Conservation (phyloP, 2,888 invertebrate species). For the Melanargia galathea region DNA sequence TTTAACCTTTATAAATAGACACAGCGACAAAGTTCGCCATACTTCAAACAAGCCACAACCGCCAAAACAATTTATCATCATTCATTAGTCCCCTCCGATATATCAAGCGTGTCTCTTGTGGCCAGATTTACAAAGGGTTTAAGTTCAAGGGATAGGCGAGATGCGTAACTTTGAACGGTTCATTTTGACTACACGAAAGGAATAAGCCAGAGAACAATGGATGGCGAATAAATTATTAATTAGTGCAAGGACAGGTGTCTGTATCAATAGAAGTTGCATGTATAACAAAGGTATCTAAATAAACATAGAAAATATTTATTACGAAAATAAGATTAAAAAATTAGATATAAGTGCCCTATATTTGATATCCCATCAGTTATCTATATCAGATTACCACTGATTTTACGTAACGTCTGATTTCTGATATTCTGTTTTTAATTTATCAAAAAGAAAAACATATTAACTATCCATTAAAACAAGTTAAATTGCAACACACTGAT, state of each 20-base stretch:
- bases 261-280: neutral
- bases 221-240: neutral
- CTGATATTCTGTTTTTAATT: neutral
- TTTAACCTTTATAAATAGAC: constrained; percentile 22
- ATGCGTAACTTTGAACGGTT: constrained; percentile 21
- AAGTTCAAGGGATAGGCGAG: constrained; percentile 53
- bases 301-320: too few relatives aligned
- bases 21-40: constrained; percentile 35
- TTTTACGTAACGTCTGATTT: neutral
- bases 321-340: too few relatives aligned
- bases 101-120: constrained; percentile 46
- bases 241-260: neutral
- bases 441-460: constrained; percentile 1
- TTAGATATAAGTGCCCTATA: neutral
- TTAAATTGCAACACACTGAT: neutral
- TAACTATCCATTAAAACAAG: neutral
- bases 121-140: constrained; percentile 70
- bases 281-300: neutral
- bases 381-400: neutral
- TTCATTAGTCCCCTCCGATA: constrained; percentile 61
- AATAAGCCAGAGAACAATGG: constrained; percentile 7
- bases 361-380: neutral
- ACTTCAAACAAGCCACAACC: constrained; percentile 32
- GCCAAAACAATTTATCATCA: constrained; percentile 71
- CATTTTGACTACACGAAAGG: neutral